Base-by-base conservation (phyloP, 1,140 invertebrate genomes). In the Pachypeltis micranthus region DNA sequence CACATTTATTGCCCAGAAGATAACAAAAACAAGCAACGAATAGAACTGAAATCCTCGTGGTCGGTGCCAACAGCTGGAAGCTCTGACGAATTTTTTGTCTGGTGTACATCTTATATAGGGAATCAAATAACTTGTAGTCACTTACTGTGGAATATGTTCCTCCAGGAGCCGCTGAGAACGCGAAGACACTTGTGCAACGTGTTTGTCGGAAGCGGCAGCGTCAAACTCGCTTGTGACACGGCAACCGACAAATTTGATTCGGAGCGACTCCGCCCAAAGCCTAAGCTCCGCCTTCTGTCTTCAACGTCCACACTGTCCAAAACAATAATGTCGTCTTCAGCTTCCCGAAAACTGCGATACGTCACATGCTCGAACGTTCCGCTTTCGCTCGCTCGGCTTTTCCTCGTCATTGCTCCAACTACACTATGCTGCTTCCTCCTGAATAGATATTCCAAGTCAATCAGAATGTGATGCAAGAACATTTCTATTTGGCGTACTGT, bases 91-190 rank as follows among this genome's bases (percentile, higher is more conserved):
- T n/a, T n/a, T n/a, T n/a, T n/a, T n/a, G n/a, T n/a, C n/a, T n/a
- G n/a, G n/a, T n/a, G n/a, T n/a, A n/a, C n/a, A n/a, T n/a, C n/a
- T n/a, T n/a, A n/a, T n/a, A n/a, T n/a, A n/a, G n/a, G n/a, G n/a
- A n/a, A n/a, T n/a, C n/a, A n/a, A n/a, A n/a, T n/a, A n/a, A n/a
- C n/a, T n/a, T n/a, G n/a, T n/a, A n/a, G n/a, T n/a, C 24, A 83
- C 81, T 82, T 78, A 83, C 81, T 75, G 78, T 80, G 76, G 66
- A 83, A 75, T 61, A 83, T 76, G 72, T 83, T 83, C 71, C 80
- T 83, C 81, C 81, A 83, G 69, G 79, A 81, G 28, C 81, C 81
- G 67, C 79, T 80, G 51, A 82, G 75, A 7, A 78, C 80, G 56
- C 78, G 77, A 29, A 83, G 78, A 70, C 80, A 83, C 67, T 80